Percentiles rank a stretch among this genome's conserved stretches.
Conservation (phyloP, 2,113 vertebrate species). For the Lophotis ruficrista region DNA sequence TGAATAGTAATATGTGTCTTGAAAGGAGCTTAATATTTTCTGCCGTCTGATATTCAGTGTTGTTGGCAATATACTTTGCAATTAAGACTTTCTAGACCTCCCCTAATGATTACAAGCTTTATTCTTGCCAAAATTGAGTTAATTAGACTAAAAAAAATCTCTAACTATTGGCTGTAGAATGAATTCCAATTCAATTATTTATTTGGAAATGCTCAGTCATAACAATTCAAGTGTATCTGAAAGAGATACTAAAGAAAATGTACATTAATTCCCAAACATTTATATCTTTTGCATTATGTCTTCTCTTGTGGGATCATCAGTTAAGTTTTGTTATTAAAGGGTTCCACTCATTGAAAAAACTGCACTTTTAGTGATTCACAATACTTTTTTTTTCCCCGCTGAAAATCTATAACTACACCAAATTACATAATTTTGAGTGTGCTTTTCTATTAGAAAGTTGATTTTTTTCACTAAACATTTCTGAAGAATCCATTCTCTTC, state of each 20-base stretch:
- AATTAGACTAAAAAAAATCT: neutral
- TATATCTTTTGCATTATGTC: neutral
- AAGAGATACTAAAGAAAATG: neutral
- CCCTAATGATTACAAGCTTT: neutral
- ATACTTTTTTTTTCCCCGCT: neutral
- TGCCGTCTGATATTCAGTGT: neutral
- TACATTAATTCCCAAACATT: fast-evolving
- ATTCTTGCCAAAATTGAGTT: neutral
- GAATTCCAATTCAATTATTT: neutral
- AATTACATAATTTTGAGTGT: neutral
- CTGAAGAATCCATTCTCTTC: neutral
- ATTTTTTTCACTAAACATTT: neutral
- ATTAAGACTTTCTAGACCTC: neutral
- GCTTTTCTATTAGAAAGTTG: neutral
- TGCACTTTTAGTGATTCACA: neutral
- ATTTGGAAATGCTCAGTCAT: neutral
- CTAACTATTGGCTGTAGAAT: neutral
- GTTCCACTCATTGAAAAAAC: neutral
- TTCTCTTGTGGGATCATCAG: neutral
- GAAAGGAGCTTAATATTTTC: neutral
- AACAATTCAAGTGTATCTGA: neutral
- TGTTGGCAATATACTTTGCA: neutral
- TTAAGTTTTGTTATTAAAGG: neutral
- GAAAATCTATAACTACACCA: neutral
- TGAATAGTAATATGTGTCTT: neutral